Conservation (phyloP, 2,888 invertebrate species). For the Trachelus stipa region DNA sequence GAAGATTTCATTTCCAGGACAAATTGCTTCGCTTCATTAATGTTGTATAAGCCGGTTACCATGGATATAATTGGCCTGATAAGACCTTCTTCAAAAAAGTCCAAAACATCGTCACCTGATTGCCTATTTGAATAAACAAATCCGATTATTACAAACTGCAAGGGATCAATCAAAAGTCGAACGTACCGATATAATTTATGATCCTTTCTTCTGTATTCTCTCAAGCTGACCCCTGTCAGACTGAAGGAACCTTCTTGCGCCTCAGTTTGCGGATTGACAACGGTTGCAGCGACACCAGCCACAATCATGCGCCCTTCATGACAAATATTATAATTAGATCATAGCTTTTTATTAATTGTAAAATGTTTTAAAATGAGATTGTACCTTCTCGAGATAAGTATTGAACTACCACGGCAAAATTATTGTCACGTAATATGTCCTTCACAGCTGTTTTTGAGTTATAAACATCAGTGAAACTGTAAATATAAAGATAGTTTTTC, state of each 20-base stretch:
- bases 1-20: slow-evolving; percentile 71
- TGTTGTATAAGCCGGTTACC: slow-evolving; percentile 69
- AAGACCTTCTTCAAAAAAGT: slow-evolving; percentile 73
- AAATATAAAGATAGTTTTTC: slow-evolving; percentile 27
- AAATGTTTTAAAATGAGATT: slow-evolving; percentile 4
- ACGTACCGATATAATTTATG: slow-evolving; percentile 70
- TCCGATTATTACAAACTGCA: background rate
- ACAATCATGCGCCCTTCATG: slow-evolving; percentile 50
- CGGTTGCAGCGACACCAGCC: slow-evolving; percentile 65
- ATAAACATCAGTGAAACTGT: slow-evolving; percentile 57
- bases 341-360: slow-evolving; percentile 12
- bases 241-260: slow-evolving; percentile 65
- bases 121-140: slow-evolving; percentile 51
- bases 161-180: background rate
- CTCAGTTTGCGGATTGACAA: slow-evolving; percentile 56
- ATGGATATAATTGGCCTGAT: slow-evolving; percentile 72
- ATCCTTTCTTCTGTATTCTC: slow-evolving; percentile 68
- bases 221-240: slow-evolving; percentile 69
- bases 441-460: slow-evolving; percentile 44
- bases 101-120: slow-evolving; percentile 72
- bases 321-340: slow-evolving; percentile 30
- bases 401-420: slow-evolving; percentile 55
- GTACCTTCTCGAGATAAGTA: slow-evolving; percentile 58
- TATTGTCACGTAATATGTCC: slow-evolving; percentile 53
- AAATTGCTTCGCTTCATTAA: slow-evolving; percentile 73